Percentiles rank a stretch among this genome's conserved stretches.
Conservation (phyloP, 2,888 invertebrate genomes). For the Troides oblongomaculatus region DNA sequence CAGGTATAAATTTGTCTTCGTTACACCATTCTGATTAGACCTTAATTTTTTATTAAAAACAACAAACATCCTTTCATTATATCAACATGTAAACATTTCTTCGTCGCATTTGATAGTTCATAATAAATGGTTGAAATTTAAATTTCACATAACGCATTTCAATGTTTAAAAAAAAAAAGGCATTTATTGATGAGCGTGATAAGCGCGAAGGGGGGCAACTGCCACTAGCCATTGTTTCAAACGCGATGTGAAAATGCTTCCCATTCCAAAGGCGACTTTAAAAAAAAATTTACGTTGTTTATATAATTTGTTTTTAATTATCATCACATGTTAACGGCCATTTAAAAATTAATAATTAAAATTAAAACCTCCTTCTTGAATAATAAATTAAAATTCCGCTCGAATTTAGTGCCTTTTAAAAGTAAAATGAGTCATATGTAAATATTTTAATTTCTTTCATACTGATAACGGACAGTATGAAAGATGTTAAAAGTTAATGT, state of each 20-base stretch:
- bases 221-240: slow-evolving; percentile 74
- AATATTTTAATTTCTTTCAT: too few relatives aligned
- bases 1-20: slow-evolving; percentile 28
- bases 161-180: slow-evolving; percentile 61
- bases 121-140: slow-evolving; percentile 51
- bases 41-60: slow-evolving; percentile 15
- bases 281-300: slow-evolving; percentile 55
- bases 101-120: slow-evolving; percentile 19
- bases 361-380: not conserved
- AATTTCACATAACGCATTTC: slow-evolving; percentile 64
- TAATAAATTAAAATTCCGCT: slow-evolving; percentile 3
- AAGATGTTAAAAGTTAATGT: too few relatives aligned
- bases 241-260: slow-evolving; percentile 64
- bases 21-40: slow-evolving; percentile 20
- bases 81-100: slow-evolving; percentile 29
- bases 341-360: not conserved
- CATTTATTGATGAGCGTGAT: slow-evolving; percentile 69
- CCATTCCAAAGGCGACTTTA: slow-evolving; percentile 55
- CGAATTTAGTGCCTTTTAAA: too few relatives aligned
- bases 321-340: not conserved
- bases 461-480: too few relatives aligned
- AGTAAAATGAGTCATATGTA: too few relatives aligned
- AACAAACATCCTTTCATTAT: slow-evolving; percentile 17
- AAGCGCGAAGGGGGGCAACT: slow-evolving; percentile 62
- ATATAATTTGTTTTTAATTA: slow-evolving; percentile 68